phyloP scores from a whole-genome alignment of 2,888 invertebrate species.

The Pristionchus japonicus region DNA sequence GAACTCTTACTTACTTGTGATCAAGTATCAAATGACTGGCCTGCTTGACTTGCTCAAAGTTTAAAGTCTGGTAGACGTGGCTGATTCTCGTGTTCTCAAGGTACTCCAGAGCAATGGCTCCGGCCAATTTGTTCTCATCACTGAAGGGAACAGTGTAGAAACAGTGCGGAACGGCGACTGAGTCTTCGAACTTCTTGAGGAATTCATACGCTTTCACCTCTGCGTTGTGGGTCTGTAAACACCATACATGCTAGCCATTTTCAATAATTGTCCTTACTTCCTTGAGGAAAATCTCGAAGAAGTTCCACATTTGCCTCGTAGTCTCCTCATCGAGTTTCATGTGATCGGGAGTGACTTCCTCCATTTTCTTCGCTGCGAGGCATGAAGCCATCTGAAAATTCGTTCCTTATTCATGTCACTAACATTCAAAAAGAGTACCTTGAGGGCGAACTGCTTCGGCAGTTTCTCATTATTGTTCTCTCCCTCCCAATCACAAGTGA shows the following conservation, averaged over 20 bases:
- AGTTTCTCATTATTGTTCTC: not conserved
- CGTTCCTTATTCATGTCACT: not conserved
- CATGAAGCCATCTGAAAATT: not conserved
- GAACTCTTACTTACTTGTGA: not conserved
- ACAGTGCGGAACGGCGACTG: slow-evolving; percentile 17
- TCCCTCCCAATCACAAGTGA: slow-evolving; percentile 29
- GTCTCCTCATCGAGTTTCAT: not conserved
- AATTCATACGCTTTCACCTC: slow-evolving; percentile 17
- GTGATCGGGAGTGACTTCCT: not conserved
- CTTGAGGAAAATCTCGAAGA: slow-evolving; percentile 27
- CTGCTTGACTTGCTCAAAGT: slow-evolving; percentile 13
- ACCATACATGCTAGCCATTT: not conserved
- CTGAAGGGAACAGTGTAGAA: slow-evolving; percentile 34
- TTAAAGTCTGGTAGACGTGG: not conserved
- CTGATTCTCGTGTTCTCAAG: slow-evolving; percentile 8
- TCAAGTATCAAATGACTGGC: not conserved
- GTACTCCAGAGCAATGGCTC: slow-evolving; percentile 29
- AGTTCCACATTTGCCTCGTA: not conserved
- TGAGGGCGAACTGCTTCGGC: slow-evolving; percentile 23
- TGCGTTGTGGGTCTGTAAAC: slow-evolving; percentile 17
- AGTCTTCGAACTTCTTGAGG: not conserved
- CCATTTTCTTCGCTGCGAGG: not conserved
- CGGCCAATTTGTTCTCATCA: slow-evolving; percentile 36
- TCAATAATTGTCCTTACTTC: not conserved
- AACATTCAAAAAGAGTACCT: no score